These are phyloP conservation scores for Gymnocypris eckloni DNA, from an alignment of 2,797 vertebrate species.

Conservation along the genomic window DNA sequence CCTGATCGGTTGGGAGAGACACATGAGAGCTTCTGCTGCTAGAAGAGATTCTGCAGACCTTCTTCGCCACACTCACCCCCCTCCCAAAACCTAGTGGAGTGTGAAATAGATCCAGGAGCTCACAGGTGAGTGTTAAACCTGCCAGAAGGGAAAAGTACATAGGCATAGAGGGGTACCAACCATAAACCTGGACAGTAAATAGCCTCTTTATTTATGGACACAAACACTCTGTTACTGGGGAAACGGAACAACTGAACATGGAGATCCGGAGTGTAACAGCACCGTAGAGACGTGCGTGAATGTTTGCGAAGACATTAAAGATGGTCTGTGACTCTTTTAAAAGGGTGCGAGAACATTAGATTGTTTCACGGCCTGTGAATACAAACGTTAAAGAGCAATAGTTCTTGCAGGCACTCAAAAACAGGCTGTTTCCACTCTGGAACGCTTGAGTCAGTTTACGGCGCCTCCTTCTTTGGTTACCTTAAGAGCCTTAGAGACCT, in stretches of 20 bases:
- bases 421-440: constrained; percentile 19
- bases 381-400: constrained; percentile 40
- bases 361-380: constrained; percentile 42
- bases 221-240: constrained; percentile 40
- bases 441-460: constrained; percentile 20
- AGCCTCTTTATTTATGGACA: constrained; percentile 39
- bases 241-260: constrained; percentile 3
- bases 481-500: constrained; percentile 26
- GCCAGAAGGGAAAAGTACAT: constrained; percentile 35
- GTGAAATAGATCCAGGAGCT: constrained; percentile 56
- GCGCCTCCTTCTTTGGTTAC: constrained; percentile 15
- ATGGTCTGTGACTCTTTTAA: constrained; percentile 39
- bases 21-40: constrained; percentile 14
- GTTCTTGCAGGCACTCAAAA: constrained; percentile 3
- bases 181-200: constrained; percentile 35
- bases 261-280: constrained; percentile 29
- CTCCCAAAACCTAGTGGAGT: constrained; percentile 35
- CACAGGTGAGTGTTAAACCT: constrained; percentile 50
- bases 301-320: constrained; percentile 59
- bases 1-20: constrained; percentile 23
- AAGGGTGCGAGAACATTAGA: constrained; percentile 41
- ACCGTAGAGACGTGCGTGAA: constrained; percentile 28
- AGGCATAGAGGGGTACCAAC: constrained; percentile 1
- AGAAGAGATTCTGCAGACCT: constrained; percentile 37
- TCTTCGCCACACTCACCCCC: not conserved